Base-by-base conservation (phyloP, 2,888 invertebrate genomes). In the Muschampia staudingeri region DNA sequence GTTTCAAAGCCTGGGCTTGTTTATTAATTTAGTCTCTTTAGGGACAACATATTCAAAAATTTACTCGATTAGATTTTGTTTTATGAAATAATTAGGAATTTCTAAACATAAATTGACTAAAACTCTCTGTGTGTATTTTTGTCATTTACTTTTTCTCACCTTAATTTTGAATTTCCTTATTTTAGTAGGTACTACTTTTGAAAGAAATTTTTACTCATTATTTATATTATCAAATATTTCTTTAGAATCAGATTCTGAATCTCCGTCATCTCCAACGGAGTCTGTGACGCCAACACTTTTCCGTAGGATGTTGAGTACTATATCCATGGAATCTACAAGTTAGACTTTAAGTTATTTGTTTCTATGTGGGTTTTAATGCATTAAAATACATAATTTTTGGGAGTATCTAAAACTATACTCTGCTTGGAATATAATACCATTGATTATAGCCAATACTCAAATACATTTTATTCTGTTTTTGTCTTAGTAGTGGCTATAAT, bases 271-370 rank as follows among this genome's bases (percentile, higher is more conserved):
- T 65, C 11, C 90, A 70, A 79, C 73, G 2, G 93, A 93, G 70
- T 83, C 88, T 37, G 87, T 90, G 84, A 92, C 91, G 81, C 93
- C 94, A 76, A 93, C 93, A 81, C 87, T 95, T 78, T 95, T 94
- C 84, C 90, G 89, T 91, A 94, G 95, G 90, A 94, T 96, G 96
- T 89, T 96, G 91, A 96, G 96, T 94, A 95, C 95, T 85, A 95
- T 95, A 87, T 96, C 96, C 7, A 89, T 91, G 88, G 96, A 96
- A 85, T 94, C 95, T 44, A 80, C 52, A 80, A 80, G 80, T 80
- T 76, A 80, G 80, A 76, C 1, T 69, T 42, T 56, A 19, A 56
- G 34, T 25, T 52, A 42, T 71, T 70, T 25, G 44, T 44, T 44
- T 44, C 11, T 56, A 19, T 56, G 56, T 56, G 16, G 19, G 19